These are phyloP conservation scores for Alethe diademata DNA, from an alignment of 2,113 vertebrate species.

Conservation along the genomic window DNA sequence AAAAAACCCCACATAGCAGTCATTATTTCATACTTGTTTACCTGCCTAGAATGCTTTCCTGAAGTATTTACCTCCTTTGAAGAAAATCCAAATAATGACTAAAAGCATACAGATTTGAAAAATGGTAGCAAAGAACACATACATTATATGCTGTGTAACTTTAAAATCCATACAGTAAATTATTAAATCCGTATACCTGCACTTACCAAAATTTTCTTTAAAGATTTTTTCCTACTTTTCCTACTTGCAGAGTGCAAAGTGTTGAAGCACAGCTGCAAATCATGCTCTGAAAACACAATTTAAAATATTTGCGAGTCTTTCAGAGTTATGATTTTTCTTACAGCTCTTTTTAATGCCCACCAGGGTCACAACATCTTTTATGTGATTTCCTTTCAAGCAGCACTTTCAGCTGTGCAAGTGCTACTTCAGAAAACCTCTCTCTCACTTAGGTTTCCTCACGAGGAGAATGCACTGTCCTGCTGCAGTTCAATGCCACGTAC, in stretches of 20 bases:
- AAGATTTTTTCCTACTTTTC: background rate
- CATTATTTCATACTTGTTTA: background rate
- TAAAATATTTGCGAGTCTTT: background rate
- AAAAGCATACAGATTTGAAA: background rate
- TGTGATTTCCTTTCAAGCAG: background rate
- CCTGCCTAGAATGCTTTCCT: background rate
- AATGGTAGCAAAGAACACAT: background rate
- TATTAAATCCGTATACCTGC: background rate
- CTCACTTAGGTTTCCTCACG: background rate
- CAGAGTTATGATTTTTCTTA: background rate
- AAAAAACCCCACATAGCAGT: rapidly evolving
- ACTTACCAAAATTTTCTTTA: background rate
- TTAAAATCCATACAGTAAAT: background rate
- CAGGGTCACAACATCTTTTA: background rate
- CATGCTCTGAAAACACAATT: background rate
- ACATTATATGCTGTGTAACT: background rate
- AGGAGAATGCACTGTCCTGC: background rate
- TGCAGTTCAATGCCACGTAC: conserved; percentile 1
- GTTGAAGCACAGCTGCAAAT: background rate
- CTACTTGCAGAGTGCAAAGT: background rate
- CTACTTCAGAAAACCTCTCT: background rate
- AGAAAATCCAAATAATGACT: background rate
- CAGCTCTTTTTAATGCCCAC: background rate
- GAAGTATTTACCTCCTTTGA: background rate
- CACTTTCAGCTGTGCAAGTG: background rate